Evolutionary conservation across 2,888 invertebrate genomes (phyloP).

Genomic region (Cataglyphis rosenhaueri): DNA sequence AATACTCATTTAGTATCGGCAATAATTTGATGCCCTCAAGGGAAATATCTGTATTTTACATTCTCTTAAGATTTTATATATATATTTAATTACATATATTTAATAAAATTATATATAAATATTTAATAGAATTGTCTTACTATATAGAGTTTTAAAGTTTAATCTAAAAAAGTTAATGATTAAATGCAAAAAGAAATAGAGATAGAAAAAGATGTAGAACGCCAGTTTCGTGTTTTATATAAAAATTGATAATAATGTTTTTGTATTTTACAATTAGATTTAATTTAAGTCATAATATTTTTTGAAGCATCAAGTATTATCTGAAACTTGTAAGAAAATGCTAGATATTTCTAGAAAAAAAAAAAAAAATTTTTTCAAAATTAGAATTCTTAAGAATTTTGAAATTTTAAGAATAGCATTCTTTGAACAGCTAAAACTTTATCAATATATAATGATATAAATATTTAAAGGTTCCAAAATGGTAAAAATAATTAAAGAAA

Average conservation of each 20-base stretch:
- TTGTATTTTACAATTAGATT: neutral
- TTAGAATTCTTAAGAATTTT: neutral
- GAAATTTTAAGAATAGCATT: neutral
- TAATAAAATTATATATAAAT: neutral
- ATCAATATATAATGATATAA: neutral
- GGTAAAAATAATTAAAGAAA: too few species aligned
- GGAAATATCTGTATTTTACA: neutral
- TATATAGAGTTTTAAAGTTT: neutral
- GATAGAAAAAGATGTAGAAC: neutral
- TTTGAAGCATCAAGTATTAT: neutral
- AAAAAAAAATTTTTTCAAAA: neutral
- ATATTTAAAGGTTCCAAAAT: too few species aligned
- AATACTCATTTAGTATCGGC: neutral
- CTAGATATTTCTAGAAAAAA: neutral
- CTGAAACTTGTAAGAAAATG: neutral
- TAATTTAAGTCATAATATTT: neutral
- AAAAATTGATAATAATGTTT: neutral
- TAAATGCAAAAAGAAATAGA: neutral
- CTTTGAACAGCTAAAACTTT: neutral
- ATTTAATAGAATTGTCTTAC: neutral
- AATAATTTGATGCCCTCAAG: neutral
- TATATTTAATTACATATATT: neutral
- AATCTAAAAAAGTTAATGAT: neutral
- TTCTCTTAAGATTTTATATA: neutral
- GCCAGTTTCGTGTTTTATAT: neutral